Percentiles rank a stretch among this genome's conserved stretches.
Conservation (phyloP, 2,888 invertebrate genomes). For the Glaucopsyche alexis region DNA sequence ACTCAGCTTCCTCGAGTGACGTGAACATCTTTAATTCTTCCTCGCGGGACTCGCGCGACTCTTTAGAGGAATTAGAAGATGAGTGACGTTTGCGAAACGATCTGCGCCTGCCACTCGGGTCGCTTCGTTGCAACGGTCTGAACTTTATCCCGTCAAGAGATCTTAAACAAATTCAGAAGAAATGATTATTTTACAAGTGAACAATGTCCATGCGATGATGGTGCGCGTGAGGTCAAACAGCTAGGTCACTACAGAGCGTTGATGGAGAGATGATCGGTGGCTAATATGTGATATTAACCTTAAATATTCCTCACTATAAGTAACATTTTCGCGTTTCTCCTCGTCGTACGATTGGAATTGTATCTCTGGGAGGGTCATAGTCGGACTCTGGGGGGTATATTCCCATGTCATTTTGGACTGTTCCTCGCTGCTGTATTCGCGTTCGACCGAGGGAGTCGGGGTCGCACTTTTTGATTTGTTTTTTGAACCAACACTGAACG, state of each 20-base stretch:
- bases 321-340: conserved; percentile 55
- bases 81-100: conserved; percentile 82
- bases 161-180: conserved; percentile 74
- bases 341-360: conserved; percentile 79
- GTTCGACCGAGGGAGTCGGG: conserved; percentile 56
- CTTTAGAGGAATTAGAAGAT: conserved; percentile 80
- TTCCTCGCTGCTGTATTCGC: conserved; percentile 47
- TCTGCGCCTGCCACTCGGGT: conserved; percentile 81
- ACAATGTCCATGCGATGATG: conserved; percentile 53
- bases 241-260: conserved; percentile 57
- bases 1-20: conserved; percentile 82
- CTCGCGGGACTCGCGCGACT: conserved; percentile 81
- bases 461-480: conserved; percentile 60
- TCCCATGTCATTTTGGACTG: conserved; percentile 68
- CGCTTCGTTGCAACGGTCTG: conserved; percentile 80
- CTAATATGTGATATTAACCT: conserved; percentile 71
- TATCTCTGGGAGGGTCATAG: conserved; percentile 63
- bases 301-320: conserved; percentile 72
- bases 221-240: conserved; percentile 56
- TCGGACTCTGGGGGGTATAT: conserved; percentile 67
- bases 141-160: conserved; percentile 84
- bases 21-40: conserved; percentile 83
- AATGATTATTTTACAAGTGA: conserved; percentile 69
- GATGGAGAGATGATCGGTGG: conserved; percentile 50
- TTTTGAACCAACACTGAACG: conserved; percentile 67